A percentile compares a stretch with the other conserved stretches of the same genome.
phyloP scores from a whole-genome alignment of 2,113 vertebrate species.

The Bucco capensis region DNA sequence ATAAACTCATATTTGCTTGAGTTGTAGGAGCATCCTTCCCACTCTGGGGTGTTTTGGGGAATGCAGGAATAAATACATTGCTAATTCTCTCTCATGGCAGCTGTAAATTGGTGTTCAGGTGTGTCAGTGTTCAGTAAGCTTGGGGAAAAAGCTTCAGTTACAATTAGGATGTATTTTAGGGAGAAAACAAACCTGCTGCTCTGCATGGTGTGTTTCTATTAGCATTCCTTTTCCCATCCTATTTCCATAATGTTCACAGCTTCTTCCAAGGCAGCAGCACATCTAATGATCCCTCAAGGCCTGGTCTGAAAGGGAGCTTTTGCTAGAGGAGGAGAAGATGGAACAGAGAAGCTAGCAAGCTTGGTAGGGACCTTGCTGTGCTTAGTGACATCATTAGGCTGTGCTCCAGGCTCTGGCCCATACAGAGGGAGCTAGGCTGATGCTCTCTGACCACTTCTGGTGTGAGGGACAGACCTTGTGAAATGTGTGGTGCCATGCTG shows the following conservation, averaged over 20 bases:
- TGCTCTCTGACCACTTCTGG: background rate
- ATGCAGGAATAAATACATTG: background rate
- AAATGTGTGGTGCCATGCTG: background rate
- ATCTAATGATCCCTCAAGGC: background rate
- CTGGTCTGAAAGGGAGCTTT: background rate
- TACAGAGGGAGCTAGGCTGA: background rate
- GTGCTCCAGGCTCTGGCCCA: background rate
- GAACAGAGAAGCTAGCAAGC: background rate
- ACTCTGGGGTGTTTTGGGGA: rapidly evolving
- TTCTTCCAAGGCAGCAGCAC: background rate
- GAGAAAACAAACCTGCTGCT: background rate
- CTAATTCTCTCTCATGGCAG: background rate
- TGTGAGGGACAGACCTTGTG: background rate
- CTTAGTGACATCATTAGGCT: background rate
- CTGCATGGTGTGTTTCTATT: background rate
- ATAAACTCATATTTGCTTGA: background rate
- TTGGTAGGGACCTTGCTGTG: background rate
- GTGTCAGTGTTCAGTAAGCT: background rate
- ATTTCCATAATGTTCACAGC: background rate
- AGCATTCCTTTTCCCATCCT: background rate
- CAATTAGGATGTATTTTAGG: background rate
- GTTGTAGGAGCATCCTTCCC: background rate
- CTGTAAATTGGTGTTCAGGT: background rate
- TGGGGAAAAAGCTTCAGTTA: background rate
- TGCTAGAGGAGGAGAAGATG: background rate